Conservation (phyloP, 2,797 vertebrate species). For the Choloepus didactylus region DNA sequence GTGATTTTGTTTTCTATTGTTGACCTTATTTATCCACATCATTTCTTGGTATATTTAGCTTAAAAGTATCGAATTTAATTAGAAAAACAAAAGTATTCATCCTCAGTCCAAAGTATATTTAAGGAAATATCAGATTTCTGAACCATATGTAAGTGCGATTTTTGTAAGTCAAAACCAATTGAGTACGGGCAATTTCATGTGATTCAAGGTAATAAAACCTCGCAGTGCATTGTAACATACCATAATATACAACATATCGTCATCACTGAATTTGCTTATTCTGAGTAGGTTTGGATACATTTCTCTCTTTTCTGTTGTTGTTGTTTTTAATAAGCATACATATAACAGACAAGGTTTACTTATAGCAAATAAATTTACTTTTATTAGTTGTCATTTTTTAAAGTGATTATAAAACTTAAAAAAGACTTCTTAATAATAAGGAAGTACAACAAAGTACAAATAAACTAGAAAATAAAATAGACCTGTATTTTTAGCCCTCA, state of each 20-base stretch:
- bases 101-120: neutral
- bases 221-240: neutral
- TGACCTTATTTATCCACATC: neutral
- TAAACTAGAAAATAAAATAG: neutral
- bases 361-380: slow-evolving; percentile 24
- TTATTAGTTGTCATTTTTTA: neutral
- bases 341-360: slow-evolving; percentile 12
- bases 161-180: slow-evolving; percentile 40
- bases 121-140: neutral
- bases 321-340: neutral
- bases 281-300: neutral
- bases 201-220: neutral
- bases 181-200: neutral
- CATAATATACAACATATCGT: neutral
- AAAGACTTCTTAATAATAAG: slow-evolving; percentile 34
- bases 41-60: slow-evolving; percentile 46
- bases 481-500: neutral
- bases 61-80: neutral
- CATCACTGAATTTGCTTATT: neutral
- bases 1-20: neutral
- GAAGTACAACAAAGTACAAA: neutral
- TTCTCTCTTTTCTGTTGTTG: neutral
- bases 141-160: neutral
- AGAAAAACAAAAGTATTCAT: slow-evolving; percentile 19
- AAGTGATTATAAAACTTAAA: neutral